Percentiles rank a stretch among this genome's conserved stretches.
These are phyloP conservation scores for Xylophagus ater DNA, from an alignment of 2,888 invertebrate species.

Conservation along the genomic window DNA sequence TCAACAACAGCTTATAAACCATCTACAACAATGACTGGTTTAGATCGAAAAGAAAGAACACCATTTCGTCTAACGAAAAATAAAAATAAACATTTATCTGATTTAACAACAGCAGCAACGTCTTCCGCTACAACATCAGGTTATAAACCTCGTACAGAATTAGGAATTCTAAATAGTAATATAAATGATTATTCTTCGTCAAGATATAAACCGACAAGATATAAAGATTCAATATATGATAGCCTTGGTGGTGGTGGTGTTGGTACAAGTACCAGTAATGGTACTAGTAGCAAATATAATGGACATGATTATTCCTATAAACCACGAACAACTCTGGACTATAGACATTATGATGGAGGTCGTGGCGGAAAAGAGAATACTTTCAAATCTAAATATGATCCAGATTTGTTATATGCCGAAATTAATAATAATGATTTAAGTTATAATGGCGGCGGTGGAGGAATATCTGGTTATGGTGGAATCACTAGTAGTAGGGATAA, in stretches of 20 bases:
- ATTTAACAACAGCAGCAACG: no score
- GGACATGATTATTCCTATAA: constrained; percentile 22
- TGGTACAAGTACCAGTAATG: constrained; percentile 22
- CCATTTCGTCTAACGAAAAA: constrained; percentile 32
- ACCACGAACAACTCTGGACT: constrained; percentile 20
- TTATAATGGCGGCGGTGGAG: constrained; percentile 6
- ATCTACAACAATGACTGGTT: constrained; percentile 18
- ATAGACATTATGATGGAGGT: constrained; percentile 24
- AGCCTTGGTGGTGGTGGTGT: constrained; percentile 23
- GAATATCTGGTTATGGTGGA: not conserved
- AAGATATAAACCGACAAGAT: constrained; percentile 18
- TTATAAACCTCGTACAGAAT: constrained; percentile 21
- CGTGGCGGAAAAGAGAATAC: constrained; percentile 23
- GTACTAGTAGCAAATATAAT: constrained; percentile 1
- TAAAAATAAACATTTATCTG: constrained; percentile 31
- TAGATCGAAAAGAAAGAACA: constrained; percentile 31
- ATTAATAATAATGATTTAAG: constrained; percentile 20
- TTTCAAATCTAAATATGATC: constrained; percentile 28
- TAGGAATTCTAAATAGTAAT: constrained; percentile 28
- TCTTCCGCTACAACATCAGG: no score
- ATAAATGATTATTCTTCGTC: constrained; percentile 15
- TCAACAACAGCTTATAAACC: constrained; percentile 23
- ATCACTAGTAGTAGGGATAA: not conserved
- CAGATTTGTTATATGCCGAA: constrained; percentile 24
- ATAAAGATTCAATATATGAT: constrained; percentile 32